Evolutionary conservation across 2,113 vertebrate genomes (phyloP), one percentile per base, ranked within the genome.

Genomic region (Tamias sibiricus): DNA sequence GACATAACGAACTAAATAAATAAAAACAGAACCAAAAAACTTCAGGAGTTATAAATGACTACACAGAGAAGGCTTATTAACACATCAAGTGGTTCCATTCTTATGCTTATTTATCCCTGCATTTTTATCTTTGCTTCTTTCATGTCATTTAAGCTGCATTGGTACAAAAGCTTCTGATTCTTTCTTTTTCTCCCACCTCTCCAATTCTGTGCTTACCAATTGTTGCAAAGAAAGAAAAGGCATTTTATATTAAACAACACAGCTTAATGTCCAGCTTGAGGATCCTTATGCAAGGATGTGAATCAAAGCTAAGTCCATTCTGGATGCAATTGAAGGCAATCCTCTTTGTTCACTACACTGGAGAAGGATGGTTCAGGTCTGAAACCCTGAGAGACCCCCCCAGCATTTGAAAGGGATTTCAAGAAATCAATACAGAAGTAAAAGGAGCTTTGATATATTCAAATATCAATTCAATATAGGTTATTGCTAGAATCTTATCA

Each of bases 1-100:
- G 89, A 54, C 71, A 30, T 90, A 59, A 86, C 92, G 16, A 93
- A 68, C 28, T 49, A 80, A 94, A 80, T 68, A 95, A 37, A 95
- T 26, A 30, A 81, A 20, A 93, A 52, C 28, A 44, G 54, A 86
- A 54, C 7, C 59, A 84, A 62, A 69, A 75, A 82, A 28, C 24
- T 62, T 69, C 52, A 68, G 16, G 82, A 77, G 2, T 7, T 62
- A 12, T 80, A 87, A 82, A 28, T 49, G 57, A 40, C 14, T 83
- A 20, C 17, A 13, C 32, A 40, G 47, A 37, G 32, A 54, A 24
- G n/a, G 22, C 57, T 74, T 68, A 68, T 59, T 81, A 87, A 52
- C 11, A 82, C 2, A 28, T 30, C 17, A 52, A 87, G 6, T 75
- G n/a, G 13, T 69, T 92, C 22, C 68, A 69, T 62, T 90, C 74